These are phyloP conservation scores for Panulirus ornatus DNA, from an alignment of 1,140 invertebrate species.

Conservation along the genomic window DNA sequence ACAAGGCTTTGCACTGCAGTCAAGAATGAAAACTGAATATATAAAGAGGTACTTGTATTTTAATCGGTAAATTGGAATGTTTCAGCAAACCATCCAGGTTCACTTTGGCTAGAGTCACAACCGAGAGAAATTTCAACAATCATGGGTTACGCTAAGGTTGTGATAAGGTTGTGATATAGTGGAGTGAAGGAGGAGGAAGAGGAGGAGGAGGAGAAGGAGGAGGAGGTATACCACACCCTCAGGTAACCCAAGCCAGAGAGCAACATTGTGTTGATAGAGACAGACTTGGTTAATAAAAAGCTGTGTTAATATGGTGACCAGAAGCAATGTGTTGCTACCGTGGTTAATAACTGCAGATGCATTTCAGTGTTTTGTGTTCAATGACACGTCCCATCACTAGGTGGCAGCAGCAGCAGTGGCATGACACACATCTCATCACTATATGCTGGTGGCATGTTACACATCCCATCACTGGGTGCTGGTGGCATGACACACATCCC, in stretches of 20 bases:
- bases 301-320: conserved; percentile 97
- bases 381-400: background rate
- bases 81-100: background rate
- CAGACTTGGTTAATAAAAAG: conserved; percentile 96
- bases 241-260: background rate
- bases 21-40: background rate
- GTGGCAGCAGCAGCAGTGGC: too few species aligned
- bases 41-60: background rate
- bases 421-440: too few species aligned
- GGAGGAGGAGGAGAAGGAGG: background rate
- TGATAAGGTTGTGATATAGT: background rate
- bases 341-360: background rate
- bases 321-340: conserved; percentile 76
- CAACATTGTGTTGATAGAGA: conserved; percentile 91
- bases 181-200: too few species aligned
- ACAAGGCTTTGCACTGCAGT: conserved; percentile 25
- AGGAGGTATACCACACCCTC: background rate
- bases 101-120: conserved; percentile 26
- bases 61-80: conserved; percentile 23
- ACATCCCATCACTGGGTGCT: too few species aligned
- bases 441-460: too few species aligned
- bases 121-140: conserved; percentile 2
- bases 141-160: background rate
- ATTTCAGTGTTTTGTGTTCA: background rate
- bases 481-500: too few species aligned